These are phyloP conservation scores for Sarcophaga peregrina DNA, from an alignment of 1,140 invertebrate species.

Conservation along the genomic window DNA sequence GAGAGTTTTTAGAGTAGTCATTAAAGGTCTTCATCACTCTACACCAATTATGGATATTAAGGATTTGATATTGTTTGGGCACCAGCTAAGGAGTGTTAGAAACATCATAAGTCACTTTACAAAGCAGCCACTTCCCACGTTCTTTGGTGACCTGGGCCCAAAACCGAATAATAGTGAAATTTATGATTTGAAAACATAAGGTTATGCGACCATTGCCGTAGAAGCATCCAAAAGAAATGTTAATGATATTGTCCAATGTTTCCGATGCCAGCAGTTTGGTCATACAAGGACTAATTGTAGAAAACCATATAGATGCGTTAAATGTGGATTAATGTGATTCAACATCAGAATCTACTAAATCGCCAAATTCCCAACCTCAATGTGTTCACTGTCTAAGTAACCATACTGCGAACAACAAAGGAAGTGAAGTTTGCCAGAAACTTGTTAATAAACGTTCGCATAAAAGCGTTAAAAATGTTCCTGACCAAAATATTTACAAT, in stretches of 20 bases:
- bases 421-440: slow-evolving; percentile 25
- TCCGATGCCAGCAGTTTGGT: slow-evolving; percentile 36
- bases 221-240: slow-evolving; percentile 16
- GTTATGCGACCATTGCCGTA: background rate
- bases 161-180: too few relatives aligned
- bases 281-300: slow-evolving; percentile 40
- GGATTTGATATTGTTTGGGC: too few relatives aligned
- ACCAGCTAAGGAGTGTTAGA: too few relatives aligned
- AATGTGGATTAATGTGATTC: slow-evolving; percentile 35
- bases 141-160: too few relatives aligned
- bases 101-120: too few relatives aligned
- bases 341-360: slow-evolving; percentile 13
- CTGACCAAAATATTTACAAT: background rate
- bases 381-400: slow-evolving; percentile 16
- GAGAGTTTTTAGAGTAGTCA: too few relatives aligned
- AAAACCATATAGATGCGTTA: slow-evolving; percentile 38
- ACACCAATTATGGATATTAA: too few relatives aligned
- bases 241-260: slow-evolving; percentile 31
- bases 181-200: slow-evolving; percentile 20
- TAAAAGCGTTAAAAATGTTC: background rate
- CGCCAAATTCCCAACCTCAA: background rate
- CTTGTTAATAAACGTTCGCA: slow-evolving; percentile 21
- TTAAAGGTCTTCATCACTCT: too few relatives aligned
- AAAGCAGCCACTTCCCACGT: too few relatives aligned
- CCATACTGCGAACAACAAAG: slow-evolving; percentile 20